These are phyloP conservation scores for Mionectes macconnelli DNA, from an alignment of 2,113 vertebrate genomes.

Conservation along the genomic window DNA sequence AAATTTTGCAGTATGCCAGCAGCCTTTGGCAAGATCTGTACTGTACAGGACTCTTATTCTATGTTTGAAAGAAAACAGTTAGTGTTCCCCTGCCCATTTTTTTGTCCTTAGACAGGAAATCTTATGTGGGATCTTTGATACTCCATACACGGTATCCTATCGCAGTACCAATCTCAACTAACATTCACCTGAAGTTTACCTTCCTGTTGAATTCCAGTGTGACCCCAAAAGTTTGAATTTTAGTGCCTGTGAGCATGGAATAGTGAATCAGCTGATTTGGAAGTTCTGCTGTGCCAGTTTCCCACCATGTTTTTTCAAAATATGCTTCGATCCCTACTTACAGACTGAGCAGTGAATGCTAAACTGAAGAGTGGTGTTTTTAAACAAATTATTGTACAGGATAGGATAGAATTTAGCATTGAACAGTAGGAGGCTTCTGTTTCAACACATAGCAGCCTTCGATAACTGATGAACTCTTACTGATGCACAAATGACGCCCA, in stretches of 20 bases:
- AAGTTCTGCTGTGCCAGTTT: not conserved
- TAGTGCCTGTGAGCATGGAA: not conserved
- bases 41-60: not conserved
- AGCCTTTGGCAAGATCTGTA: not conserved
- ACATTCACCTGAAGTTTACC: not conserved
- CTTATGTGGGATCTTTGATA: not conserved
- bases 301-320: not conserved
- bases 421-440: not conserved
- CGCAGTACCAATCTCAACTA: not conserved
- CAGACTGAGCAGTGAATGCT: not conserved
- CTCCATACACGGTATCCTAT: rapidly evolving
- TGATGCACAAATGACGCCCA: not conserved
- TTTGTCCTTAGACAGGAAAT: not conserved
- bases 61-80: not conserved
- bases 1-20: not conserved
- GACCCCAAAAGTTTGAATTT: not conserved
- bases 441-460: not conserved
- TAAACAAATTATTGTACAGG: not conserved
- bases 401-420: not conserved
- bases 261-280: not conserved
- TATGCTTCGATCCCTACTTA: not conserved
- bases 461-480: not conserved
- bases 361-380: rapidly evolving
- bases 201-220: not conserved
- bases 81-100: rapidly evolving